Base-by-base conservation (phyloP, 2,888 invertebrate genomes). In the Taenaris catops region DNA sequence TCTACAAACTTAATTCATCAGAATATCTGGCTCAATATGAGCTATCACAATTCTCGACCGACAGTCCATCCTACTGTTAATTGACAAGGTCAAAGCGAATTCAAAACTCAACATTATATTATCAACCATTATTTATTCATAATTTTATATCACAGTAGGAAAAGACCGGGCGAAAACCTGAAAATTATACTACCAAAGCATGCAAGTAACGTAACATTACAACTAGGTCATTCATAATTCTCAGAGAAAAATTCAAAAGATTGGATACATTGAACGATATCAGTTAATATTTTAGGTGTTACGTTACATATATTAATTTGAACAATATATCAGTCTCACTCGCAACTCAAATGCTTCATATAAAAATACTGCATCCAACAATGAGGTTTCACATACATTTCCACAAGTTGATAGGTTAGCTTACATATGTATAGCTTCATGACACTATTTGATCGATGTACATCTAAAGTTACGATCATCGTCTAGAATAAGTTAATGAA, bases 141-240 rank as follows among this genome's bases (percentile, higher is more conserved):
- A 62, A 62, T 57, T 68, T 63, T 63, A 61, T 73, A 83, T 81
- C 80, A 78, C 81, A 84, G 78, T 69, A 75, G 84, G 76, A 67
- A 72, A 76, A 75, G 83, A 76, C 84, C 80, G 74, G 81, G 78
- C 80, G 84, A 84, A 84, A 84, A 84, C 76, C 74, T 70, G 75
- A 78, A 71, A 75, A 76, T 79, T 73, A 81, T 58, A 71, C 76
- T 78, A 81, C 66, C 65, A 69, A 66, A 78, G 72, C 79, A 79
- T 78, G 78, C 75, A 63, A 69, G 70, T 71, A 81, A 75, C 69
- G 73, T 63, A 78, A 81, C 71, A 66, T 69, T 67, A 46, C 51
- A 69, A 76, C 65, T 46, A 43, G 66, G 66, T 68, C 69, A 71
- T 70, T 70, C 60, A 61, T 59, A 58, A 55, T 59, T 60, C 49